Evolutionary conservation across 1,140 invertebrate species (phyloP), one percentile per base, ranked within the genome.

Genomic region (Agraylea sexmaculata): DNA sequence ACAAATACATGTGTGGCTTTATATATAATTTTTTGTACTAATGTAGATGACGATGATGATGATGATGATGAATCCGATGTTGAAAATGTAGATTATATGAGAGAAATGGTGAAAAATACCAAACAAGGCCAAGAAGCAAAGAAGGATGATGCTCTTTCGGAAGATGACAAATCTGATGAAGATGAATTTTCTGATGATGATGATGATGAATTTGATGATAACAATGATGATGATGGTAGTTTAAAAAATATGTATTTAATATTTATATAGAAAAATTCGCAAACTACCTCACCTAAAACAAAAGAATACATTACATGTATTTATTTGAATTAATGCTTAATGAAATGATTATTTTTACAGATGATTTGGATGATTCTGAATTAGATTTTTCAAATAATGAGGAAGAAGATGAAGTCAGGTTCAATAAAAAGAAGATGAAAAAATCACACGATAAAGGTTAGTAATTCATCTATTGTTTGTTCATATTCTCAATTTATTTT

Each of bases 101-200:
- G 39, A 22, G 46, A 48, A 30, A 30, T 44, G 19, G 46, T 42
- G 44, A 38, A 34, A 21, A 16, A 30, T 16, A 27, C 23, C n/a
- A 27, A 8, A 8, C n/a, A 27, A 8, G 23, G 23, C 23, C n/a
- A 8, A 7, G 7, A 7, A 8, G 23, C 23, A 8, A 27, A 8
- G 23, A 35, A 11, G 17, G 7, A 27, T 8, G 23, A 27, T 27
- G 23, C 23, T 7, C 7, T 7, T 27, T 27, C 7, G n/a, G 55
- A 54, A 35, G 59, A 62, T 17, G 58, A 48, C 21, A 61, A 65
- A 53, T 61, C 60, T 6, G 58, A 61, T 16, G 58, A 60, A 40
- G 58, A 57, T 1, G 50, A 46, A 2, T 45, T 65, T 0, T 63
- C 57, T 23, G 60, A 53, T 12, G 58, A 60, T 12, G 59, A 60